These are phyloP conservation scores for Xiphophorus hellerii DNA, from an alignment of 2,113 vertebrate genomes.

Conservation along the genomic window DNA sequence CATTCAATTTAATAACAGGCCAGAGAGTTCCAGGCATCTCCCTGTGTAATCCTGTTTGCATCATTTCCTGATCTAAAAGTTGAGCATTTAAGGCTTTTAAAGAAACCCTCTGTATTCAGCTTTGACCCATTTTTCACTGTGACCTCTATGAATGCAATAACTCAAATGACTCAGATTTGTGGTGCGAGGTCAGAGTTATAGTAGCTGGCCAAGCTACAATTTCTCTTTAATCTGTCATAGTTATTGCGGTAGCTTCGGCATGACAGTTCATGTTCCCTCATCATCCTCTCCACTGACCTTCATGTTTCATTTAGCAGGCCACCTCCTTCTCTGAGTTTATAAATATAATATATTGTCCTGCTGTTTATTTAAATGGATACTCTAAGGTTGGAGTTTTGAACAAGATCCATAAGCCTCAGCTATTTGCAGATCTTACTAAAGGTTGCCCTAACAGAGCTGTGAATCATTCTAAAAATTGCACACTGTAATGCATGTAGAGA, in stretches of 20 bases:
- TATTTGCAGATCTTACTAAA: conserved; percentile 27
- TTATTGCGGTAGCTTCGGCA: conserved; percentile 65
- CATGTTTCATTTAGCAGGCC: conserved; percentile 61
- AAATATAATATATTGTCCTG: conserved; percentile 47
- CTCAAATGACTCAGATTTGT: conserved; percentile 54
- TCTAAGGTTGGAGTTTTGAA: conserved; percentile 28
- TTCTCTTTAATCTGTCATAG: conserved; percentile 67
- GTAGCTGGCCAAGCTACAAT: conserved; percentile 46
- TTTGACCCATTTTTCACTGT: conserved; percentile 44
- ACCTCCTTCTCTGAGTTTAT: conserved; percentile 39
- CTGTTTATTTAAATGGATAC: conserved; percentile 60
- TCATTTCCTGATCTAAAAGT: conserved; percentile 6
- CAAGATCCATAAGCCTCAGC: conserved; percentile 23
- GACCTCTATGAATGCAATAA: conserved; percentile 59
- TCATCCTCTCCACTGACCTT: conserved; percentile 63
- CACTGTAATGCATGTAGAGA: neutral
- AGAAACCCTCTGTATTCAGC: conserved; percentile 22
- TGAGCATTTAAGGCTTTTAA: conserved; percentile 3
- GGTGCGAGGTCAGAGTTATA: conserved; percentile 52
- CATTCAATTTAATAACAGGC: neutral
- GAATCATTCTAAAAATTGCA: neutral
- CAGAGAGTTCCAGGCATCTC: neutral
- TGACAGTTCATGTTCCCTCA: conserved; percentile 66
- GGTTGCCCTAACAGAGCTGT: conserved; percentile 13
- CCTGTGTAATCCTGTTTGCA: conserved; percentile 19